phyloP scores from a whole-genome alignment of 2,888 invertebrate species.

The Phaedon cochleariae region DNA sequence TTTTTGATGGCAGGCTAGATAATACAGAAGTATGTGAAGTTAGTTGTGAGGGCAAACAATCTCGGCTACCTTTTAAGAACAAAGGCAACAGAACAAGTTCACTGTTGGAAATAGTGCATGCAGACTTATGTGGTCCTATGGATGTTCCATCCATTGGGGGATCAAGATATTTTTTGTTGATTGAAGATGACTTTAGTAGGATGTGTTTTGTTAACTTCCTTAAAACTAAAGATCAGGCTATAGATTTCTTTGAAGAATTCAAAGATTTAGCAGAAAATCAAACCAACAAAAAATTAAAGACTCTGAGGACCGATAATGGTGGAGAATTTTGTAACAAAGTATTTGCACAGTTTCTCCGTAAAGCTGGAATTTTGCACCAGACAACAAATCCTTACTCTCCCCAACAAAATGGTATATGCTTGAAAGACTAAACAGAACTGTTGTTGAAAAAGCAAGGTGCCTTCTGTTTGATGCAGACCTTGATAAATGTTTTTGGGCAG shows the following conservation, averaged over 20 bases:
- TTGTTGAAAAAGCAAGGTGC: no score
- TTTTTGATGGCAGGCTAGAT: neutral
- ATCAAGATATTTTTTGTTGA: conserved; percentile 9
- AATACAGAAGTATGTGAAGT: neutral
- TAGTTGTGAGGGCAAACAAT: conserved; percentile 46
- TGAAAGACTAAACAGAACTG: conserved; percentile 40
- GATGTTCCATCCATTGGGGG: conserved; percentile 13
- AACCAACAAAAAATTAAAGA: conserved; percentile 25
- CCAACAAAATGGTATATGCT: conserved; percentile 33
- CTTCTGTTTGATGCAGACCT: no score
- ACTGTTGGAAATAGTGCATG: conserved; percentile 34
- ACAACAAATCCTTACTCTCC: conserved; percentile 35
- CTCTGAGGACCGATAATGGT: conserved; percentile 32
- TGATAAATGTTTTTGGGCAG: conserved; percentile 42
- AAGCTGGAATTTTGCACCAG: conserved; percentile 36
- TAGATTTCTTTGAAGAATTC: conserved; percentile 8
- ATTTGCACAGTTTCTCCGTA: conserved; percentile 33
- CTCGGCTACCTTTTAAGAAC: conserved; percentile 45
- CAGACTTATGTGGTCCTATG: no score
- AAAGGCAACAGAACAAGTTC: conserved; percentile 18
- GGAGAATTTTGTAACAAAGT: conserved; percentile 20
- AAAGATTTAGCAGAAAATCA: conserved; percentile 37
- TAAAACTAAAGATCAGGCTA: neutral
- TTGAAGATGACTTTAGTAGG: conserved; percentile 7
- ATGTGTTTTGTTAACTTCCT: conserved; percentile 14